Percentiles rank a stretch among this genome's conserved stretches.
Evolutionary conservation across 2,797 vertebrate genomes (phyloP).

Genomic region (Toxotes lorentzi): DNA sequence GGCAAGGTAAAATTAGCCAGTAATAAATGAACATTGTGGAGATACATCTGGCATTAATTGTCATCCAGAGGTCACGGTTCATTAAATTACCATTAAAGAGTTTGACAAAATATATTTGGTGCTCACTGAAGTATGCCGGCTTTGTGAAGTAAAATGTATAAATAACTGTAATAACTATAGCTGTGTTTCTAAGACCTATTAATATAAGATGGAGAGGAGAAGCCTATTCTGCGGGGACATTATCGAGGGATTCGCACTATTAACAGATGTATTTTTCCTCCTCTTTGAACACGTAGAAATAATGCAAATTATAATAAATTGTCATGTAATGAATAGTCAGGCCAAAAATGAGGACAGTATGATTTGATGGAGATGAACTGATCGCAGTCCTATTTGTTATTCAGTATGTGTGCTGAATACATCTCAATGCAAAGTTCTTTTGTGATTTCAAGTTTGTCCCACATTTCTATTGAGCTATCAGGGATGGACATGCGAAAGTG

Average conservation of each 20-base stretch:
- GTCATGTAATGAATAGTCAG: conserved; percentile 78
- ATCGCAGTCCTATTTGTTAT: conserved; percentile 67
- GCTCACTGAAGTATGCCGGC: conserved; percentile 83
- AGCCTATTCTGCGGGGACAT: conserved; percentile 68
- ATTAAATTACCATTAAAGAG: conserved; percentile 86
- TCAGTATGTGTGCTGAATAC: conserved; percentile 60
- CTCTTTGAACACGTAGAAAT: conserved; percentile 82
- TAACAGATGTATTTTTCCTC: conserved; percentile 85
- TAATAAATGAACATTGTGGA: conserved; percentile 81
- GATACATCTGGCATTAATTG: conserved; percentile 83
- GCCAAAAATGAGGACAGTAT: conserved; percentile 62
- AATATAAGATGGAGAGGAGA: conserved; percentile 75
- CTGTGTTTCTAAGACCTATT: conserved; percentile 79
- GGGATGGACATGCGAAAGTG: conserved; percentile 77
- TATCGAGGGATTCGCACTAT: conserved; percentile 77
- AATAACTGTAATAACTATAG: conserved; percentile 83
- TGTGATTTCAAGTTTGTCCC: conserved; percentile 80
- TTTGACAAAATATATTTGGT: conserved; percentile 83
- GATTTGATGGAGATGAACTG: conserved; percentile 71
- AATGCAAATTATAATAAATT: conserved; percentile 83
- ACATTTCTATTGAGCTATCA: conserved; percentile 80
- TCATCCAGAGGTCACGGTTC: conserved; percentile 83
- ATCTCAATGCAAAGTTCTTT: conserved; percentile 77
- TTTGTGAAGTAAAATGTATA: conserved; percentile 84
- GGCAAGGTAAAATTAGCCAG: conserved; percentile 81